Evolutionary conservation across 2,113 vertebrate species (phyloP), one percentile per base, ranked within the genome.

Genomic region (Asarcornis scutulata): DNA sequence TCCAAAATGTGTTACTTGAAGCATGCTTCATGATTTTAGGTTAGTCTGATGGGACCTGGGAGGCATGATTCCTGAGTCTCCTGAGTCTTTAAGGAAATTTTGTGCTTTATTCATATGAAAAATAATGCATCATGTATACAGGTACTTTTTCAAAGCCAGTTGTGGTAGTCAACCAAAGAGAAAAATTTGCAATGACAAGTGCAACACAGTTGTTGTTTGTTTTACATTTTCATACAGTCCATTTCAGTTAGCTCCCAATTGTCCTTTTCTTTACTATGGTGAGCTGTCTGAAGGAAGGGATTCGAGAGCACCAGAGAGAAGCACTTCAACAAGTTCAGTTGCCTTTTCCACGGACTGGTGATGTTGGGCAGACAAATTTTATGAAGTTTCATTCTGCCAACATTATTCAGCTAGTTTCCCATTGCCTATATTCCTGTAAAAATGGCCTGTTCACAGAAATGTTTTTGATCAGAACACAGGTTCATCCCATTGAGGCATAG

Each of bases 1-100:
- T 63, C 2, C 9, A 64, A 88, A 91, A 81, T 53, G 34, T 78
- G 32, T 86, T 92, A 72, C 84, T 91, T 95, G 67, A 88, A 88
- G 38, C 38, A 38, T 17, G 15, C 22, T 52, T 91, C 38, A 29
- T 31, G 34, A 53, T 60, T 64, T 86, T 48, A 40, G 38, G 29
- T n/a, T 42, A 42, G 10, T 59, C 31, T 21, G 6, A 34, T 53
- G 66, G 17, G 53, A 76, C 68, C 17, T 44, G 56, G 17, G 40
- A 92, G 10, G 17, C 20, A 22, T 60, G 34, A 91, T 38, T 78
- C 36, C 62, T 27, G n/a, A 74, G 29, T 8, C 6, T 78, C n/a
- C 66, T 25, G 36, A 74, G 29, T 8, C 6, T 48, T 68, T 73
- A 60, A 75, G 69, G 38, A 60, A 92, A 82, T 78, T 81, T 15